phyloP scores from a whole-genome alignment of 2,113 vertebrate species.

The Aptenodytes patagonicus region DNA sequence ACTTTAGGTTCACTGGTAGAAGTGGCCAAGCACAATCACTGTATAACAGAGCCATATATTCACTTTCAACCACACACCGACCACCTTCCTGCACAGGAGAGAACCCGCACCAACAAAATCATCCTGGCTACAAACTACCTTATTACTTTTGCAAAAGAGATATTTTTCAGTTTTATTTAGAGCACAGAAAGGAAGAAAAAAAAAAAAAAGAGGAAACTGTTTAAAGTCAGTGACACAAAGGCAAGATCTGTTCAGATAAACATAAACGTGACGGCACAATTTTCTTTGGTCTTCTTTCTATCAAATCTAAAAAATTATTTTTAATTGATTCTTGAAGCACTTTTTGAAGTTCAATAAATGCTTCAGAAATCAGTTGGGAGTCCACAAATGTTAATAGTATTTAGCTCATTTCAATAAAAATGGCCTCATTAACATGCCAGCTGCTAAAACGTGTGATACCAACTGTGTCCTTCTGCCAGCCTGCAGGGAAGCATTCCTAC shows the following conservation, averaged over 20 bases:
- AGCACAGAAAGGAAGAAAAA: background rate
- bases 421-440: constrained; percentile 71
- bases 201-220: background rate
- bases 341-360: constrained; percentile 71
- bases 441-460: constrained; percentile 67
- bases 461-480: constrained; percentile 59
- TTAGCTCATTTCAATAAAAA: constrained; percentile 72
- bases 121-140: background rate
- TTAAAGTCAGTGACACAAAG: background rate
- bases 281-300: constrained; percentile 10
- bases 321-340: constrained; percentile 65
- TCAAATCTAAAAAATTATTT: constrained; percentile 60
- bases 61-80: background rate
- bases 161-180: background rate
- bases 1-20: background rate
- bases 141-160: background rate
- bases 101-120: background rate
- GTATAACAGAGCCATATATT: background rate
- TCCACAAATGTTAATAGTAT: constrained; percentile 65
- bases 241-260: constrained; percentile 25
- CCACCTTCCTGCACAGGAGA: background rate
- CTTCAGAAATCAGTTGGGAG: constrained; percentile 66
- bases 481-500: constrained; percentile 51
- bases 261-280: background rate
- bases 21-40: background rate